phyloP scores from a whole-genome alignment of 2,797 vertebrate species.

The Crenuchus spilurus region DNA sequence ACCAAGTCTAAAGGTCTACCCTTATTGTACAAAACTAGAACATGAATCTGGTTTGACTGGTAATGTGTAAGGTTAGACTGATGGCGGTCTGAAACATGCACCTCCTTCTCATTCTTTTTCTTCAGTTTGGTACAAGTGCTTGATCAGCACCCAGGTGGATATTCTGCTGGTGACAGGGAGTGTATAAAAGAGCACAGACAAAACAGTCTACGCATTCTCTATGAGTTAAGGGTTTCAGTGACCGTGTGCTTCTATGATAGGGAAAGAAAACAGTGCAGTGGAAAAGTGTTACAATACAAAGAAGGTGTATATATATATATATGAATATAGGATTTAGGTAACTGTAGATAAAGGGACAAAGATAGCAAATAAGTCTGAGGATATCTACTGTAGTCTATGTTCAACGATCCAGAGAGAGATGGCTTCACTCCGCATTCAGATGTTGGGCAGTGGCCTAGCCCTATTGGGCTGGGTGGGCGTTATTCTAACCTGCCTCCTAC shows the following conservation, averaged over 20 bases:
- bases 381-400: neutral
- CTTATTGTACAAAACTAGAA: constrained; percentile 18
- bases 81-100: constrained; percentile 59
- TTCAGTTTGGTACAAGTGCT: constrained; percentile 48
- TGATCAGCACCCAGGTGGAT: constrained; percentile 51
- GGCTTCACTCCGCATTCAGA: constrained; percentile 75
- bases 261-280: neutral
- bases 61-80: constrained; percentile 39
- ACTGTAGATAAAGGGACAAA: neutral
- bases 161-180: constrained; percentile 53
- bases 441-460: constrained; percentile 74
- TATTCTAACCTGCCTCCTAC: constrained; percentile 72
- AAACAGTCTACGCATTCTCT: too few relatives aligned
- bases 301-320: neutral
- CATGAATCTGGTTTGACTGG: constrained; percentile 49
- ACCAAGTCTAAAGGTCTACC: neutral
- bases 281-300: neutral
- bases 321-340: neutral
- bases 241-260: too few relatives aligned
- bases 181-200: neutral
- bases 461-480: constrained; percentile 75
- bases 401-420: constrained; percentile 56
- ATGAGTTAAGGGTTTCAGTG: neutral
- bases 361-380: constrained; percentile 1
- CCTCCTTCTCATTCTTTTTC: constrained; percentile 54